phyloP scores from a whole-genome alignment of 2,888 invertebrate species.

The Carterocephalus palaemon region DNA sequence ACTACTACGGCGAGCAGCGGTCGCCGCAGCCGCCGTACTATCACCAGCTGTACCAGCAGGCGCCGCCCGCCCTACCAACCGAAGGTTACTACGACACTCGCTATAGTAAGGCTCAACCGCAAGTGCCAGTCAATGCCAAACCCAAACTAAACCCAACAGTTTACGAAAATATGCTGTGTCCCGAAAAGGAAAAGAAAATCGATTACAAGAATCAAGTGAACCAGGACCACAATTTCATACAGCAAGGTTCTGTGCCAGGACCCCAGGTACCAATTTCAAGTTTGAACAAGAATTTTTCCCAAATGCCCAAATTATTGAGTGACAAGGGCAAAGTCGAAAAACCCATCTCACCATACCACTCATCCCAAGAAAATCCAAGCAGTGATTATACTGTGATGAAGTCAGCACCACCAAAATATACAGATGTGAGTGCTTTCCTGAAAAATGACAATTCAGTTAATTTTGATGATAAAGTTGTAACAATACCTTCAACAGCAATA shows the following conservation, averaged over 20 bases:
- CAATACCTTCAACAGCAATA: conserved; percentile 71
- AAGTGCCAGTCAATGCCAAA: conserved; percentile 82
- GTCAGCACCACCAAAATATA: conserved; percentile 71
- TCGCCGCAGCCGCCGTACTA: conserved; percentile 81
- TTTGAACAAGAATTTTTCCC: conserved; percentile 52
- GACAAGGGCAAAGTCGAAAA: conserved; percentile 76
- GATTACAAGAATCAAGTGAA: conserved; percentile 58
- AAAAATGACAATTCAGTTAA: conserved; percentile 59
- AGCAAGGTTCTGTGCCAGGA: conserved; percentile 65
- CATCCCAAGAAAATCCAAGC: conserved; percentile 54
- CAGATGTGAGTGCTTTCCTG: conserved; percentile 64
- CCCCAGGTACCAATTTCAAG: conserved; percentile 66
- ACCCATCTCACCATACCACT: conserved; percentile 69
- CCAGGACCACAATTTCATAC: conserved; percentile 61
- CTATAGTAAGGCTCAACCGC: conserved; percentile 88
- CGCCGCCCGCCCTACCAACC: conserved; percentile 62
- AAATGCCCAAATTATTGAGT: conserved; percentile 44
- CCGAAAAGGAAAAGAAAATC: conserved; percentile 63
- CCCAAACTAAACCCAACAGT: conserved; percentile 60
- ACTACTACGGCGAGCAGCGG: conserved; percentile 83
- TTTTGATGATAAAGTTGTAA: conserved; percentile 68
- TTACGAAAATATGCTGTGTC: conserved; percentile 75
- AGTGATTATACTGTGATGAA: conserved; percentile 74
- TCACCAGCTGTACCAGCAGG: conserved; percentile 75
- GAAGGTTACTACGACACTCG: conserved; percentile 76